Base-by-base conservation (phyloP, 2,113 vertebrate genomes). In the Phasianus colchicus region DNA sequence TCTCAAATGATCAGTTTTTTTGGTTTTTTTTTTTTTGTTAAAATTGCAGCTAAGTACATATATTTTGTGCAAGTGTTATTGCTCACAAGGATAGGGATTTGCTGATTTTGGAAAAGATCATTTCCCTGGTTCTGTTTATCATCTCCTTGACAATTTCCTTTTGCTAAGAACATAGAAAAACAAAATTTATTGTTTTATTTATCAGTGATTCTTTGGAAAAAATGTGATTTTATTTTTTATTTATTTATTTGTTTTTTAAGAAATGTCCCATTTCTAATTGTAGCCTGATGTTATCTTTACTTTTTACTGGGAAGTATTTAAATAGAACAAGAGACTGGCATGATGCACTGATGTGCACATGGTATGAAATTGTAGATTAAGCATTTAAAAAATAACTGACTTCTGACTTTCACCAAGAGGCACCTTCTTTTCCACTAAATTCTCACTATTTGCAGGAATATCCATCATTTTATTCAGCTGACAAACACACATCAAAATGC, bases 91-190 rank as follows among this genome's bases (percentile, higher is more conserved):
- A 32, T 19, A 91, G n/a, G 10, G 10, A 60, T 90, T 95, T 94
- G 47, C 82, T 96, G 66, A 18, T 95, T 92, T 96, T 94, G 65
- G 73, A 94, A 91, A 79, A 47, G 4, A 14, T 32, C 80, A 7
- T 91, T 95, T 95, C 64, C 38, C 57, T 34, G 24, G 58, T 91
- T 80, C 70, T 67, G 21, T 95, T 92, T 82, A 63, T 92, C 8
- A 38, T 90, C 57, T n/a, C 3, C 40, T 25, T 87, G 69, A 65
- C 36, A 88, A 77, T 70, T 92, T 83, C 32, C 32, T 73, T 83
- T 77, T 80, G 6, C 63, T 95, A 63, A 89, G 54, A 77, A 78
- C 18, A 66, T 55, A n/a, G 55, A 93, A 69, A 86, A 52, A 22
- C 27, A 60, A 69, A 78, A 90, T 79, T 79, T 88, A 74, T 52